Conservation (phyloP, 2,888 invertebrate species). For the Drepanosiphum platanoidis region DNA sequence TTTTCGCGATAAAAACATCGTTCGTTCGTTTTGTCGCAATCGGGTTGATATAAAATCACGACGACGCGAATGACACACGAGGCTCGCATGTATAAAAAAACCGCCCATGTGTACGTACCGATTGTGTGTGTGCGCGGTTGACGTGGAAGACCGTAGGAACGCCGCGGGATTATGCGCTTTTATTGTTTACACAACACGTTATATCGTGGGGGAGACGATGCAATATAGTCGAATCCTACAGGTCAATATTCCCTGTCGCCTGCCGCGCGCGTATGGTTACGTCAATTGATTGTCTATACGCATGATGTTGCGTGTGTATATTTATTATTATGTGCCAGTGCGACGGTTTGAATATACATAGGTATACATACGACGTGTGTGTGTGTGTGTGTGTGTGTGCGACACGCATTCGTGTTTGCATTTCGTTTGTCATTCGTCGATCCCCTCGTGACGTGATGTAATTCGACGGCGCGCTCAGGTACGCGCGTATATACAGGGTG, state of each 20-base stretch:
- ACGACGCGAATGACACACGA: background rate
- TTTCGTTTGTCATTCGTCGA: conserved; percentile 41
- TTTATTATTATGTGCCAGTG: background rate
- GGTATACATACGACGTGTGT: too few relatives aligned
- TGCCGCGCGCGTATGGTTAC: background rate
- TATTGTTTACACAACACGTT: background rate
- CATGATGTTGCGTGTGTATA: background rate
- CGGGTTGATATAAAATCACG: background rate
- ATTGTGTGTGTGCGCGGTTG: too few relatives aligned
- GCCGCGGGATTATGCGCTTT: background rate
- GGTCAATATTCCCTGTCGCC: background rate
- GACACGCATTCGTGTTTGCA: conserved; percentile 20
- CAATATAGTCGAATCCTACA: background rate
- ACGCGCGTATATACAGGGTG: too few relatives aligned
- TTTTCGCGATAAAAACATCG: background rate
- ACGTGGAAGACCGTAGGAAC: background rate
- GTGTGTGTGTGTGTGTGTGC: too few relatives aligned
- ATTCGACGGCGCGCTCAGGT: conserved; percentile 22
- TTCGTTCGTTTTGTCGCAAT: background rate
- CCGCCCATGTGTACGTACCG: background rate
- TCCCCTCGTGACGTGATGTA: conserved; percentile 29
- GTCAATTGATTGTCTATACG: background rate
- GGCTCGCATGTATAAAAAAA: background rate
- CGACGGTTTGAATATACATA: background rate
- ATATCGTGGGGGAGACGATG: background rate